Conservation (phyloP, 37 sponge, comb jelly and placozoan genomes). For the Bolinopsis microptera region DNA sequence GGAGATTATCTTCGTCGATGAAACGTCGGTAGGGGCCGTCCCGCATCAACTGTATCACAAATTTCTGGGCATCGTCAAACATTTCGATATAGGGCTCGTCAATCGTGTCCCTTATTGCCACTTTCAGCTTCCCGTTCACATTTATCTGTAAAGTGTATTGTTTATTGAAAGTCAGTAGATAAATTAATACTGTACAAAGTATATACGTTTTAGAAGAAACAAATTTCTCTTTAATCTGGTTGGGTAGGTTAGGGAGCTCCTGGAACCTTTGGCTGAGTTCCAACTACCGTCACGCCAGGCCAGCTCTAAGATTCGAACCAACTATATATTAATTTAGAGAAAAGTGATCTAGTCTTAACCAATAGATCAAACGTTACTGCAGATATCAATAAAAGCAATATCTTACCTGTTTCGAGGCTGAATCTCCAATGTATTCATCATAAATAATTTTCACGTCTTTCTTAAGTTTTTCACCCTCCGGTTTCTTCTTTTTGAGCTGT, state of each 20-base stretch:
- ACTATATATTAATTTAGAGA: no score
- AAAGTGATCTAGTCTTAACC: no score
- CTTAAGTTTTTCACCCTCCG: conserved; percentile 22
- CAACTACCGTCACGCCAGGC: no score
- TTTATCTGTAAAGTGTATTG: conserved; percentile 37
- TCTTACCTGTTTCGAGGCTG: not conserved
- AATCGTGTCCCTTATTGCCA: not conserved
- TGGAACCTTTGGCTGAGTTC: no score
- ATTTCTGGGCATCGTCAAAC: conserved; percentile 45
- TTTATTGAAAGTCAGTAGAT: not conserved
- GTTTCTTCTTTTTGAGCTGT: conserved; percentile 32
- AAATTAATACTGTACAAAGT: no score
- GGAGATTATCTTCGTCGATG: conserved; percentile 4
- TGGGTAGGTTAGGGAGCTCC: no score
- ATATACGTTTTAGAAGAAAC: no score
- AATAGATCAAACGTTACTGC: no score
- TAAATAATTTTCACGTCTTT: conserved; percentile 3
- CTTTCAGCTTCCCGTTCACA: conserved; percentile 45
- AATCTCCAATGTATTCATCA: conserved; percentile 27
- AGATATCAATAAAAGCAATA: no score
- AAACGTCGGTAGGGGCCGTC: conserved; percentile 54
- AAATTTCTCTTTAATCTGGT: no score
- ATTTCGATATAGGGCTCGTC: conserved; percentile 36
- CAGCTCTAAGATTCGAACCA: no score
- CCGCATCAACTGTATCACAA: conserved; percentile 19